phyloP scores from a whole-genome alignment of 2,113 vertebrate species.

The Callipepla californica region DNA sequence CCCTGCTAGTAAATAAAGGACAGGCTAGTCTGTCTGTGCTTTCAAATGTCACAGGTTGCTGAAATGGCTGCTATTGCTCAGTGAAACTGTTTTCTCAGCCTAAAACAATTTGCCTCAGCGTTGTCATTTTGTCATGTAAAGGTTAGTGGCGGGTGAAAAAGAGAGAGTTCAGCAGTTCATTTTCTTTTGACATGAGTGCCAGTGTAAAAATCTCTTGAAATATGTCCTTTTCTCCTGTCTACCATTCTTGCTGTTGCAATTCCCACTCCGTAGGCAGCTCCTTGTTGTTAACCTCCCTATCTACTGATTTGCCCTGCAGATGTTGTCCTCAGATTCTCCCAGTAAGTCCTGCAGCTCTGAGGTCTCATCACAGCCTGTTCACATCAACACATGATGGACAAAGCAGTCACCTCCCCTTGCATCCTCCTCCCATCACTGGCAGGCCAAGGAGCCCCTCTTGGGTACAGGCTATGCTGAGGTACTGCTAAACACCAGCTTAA shows the following conservation, averaged over 20 bases:
- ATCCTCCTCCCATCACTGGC: background rate
- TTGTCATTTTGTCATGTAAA: background rate
- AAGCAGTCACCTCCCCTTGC: background rate
- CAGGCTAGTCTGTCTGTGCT: background rate
- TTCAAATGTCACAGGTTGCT: constrained; percentile 11
- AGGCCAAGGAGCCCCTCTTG: background rate
- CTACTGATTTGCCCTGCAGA: background rate
- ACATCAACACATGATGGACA: background rate
- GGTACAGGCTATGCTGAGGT: background rate
- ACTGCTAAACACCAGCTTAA: background rate
- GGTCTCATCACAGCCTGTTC: background rate
- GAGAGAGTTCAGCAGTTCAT: background rate
- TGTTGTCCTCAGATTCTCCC: background rate
- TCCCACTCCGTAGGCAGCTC: background rate
- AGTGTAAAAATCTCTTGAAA: background rate
- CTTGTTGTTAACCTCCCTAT: background rate
- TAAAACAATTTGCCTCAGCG: background rate
- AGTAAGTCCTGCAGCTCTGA: background rate
- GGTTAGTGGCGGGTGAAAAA: background rate
- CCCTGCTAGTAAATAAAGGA: background rate
- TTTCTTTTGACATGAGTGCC: background rate
- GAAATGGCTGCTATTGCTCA: background rate
- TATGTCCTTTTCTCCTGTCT: background rate
- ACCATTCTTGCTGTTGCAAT: background rate
- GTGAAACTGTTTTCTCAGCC: constrained; percentile 25